Base-by-base conservation (phyloP, 2,113 vertebrate genomes). In the Aegithalos caudatus region DNA sequence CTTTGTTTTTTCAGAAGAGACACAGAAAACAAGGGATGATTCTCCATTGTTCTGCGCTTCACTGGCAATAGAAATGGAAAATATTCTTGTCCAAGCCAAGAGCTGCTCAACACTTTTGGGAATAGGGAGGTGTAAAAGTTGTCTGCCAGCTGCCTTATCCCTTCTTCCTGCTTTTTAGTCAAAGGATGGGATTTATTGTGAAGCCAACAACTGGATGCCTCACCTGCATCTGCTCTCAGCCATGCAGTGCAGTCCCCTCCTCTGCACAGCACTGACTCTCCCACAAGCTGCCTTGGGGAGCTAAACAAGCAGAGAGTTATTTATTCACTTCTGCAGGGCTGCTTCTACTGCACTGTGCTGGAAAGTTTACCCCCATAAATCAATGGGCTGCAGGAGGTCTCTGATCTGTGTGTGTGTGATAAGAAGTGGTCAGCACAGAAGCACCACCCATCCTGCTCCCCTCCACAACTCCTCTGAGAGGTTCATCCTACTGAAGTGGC, bases 1-100 rank as follows among this genome's bases (percentile, higher is more conserved):
- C 73, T 71, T 38, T 29, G 51, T 77, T 78, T 80, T 90, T 84
- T 84, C 65, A 70, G n/a, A 86, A 91, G 69, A 76, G 29, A 38
- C 23, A 29, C 57, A 87, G 73, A 91, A 95, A 92, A 83, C 61
- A 74, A 60, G 40, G 53, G 81, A 71, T 92, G 53, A 60, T 85
- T 94, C 66, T 85, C 45, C 66, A 87, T 92, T 95, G 91, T 91
- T 91, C 61, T 85, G 57, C 27, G 53, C 0, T 0, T 73, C 64
- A 42, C 81, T 95, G 90, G 70, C 91, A 90, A 76, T 19, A 65
- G 58, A 80, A 87, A 86, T 73, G 84, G 93, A 92, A 95, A 95
- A 91, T 91, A 80, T 70, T 69, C 74, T 31, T 2, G 1, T 31
- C 57, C 25, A 65, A 84, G 70, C 61, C 78, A 94, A 91, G 74